These are phyloP conservation scores for Poliocrania exsul DNA, from an alignment of 2,797 vertebrate genomes.

Conservation along the genomic window DNA sequence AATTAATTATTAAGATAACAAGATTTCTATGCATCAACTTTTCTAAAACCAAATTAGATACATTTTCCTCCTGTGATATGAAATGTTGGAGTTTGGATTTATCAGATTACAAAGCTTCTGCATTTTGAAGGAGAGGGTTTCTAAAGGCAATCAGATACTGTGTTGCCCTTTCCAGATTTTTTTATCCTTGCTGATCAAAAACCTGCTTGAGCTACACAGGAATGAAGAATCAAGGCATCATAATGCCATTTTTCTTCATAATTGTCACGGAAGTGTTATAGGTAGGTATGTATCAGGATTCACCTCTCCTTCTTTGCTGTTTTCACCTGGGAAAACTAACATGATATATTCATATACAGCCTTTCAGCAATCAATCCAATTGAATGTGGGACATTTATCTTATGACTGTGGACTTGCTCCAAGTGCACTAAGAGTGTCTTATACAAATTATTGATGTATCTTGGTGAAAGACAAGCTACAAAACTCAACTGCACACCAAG, in stretches of 20 bases:
- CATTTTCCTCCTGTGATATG: background rate
- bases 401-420: background rate
- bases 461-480: background rate
- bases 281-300: background rate
- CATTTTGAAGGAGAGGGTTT: background rate
- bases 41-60: background rate
- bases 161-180: background rate
- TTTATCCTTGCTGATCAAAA: background rate
- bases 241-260: background rate
- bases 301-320: background rate
- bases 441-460: background rate
- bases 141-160: background rate
- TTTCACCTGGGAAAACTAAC: background rate
- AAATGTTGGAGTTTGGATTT: background rate
- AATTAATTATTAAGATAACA: background rate
- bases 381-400: background rate
- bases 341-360: background rate
- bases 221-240: background rate
- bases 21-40: background rate
- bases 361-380: background rate
- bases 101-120: background rate
- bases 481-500: background rate
- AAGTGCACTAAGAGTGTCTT: background rate
- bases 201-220: accelerated
- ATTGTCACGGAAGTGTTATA: background rate